phyloP scores from a whole-genome alignment of 2,888 invertebrate species.

The Hirtodrosophila trivittata region DNA sequence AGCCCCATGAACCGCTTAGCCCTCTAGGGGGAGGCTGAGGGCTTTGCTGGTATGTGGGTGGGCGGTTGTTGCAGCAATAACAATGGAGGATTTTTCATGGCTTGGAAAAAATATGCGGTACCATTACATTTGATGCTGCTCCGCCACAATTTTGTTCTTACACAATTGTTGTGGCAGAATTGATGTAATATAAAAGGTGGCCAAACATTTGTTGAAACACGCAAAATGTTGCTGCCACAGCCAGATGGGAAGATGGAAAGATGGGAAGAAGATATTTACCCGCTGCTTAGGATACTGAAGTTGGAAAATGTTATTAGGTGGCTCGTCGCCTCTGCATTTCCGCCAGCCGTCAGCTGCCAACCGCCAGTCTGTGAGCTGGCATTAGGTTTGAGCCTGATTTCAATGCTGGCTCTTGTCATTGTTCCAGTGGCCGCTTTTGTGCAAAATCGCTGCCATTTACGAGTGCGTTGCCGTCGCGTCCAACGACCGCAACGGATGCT shows the following conservation, averaged over 20 bases:
- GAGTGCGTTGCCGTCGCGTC: slow-evolving; percentile 43
- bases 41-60: background rate
- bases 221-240: slow-evolving; percentile 14
- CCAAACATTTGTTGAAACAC: slow-evolving; percentile 70
- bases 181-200: slow-evolving; percentile 67
- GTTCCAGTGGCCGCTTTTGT: slow-evolving; percentile 63
- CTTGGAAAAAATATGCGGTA: slow-evolving; percentile 56
- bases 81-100: slow-evolving; percentile 53
- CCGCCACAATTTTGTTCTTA: slow-evolving; percentile 48
- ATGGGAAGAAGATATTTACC: background rate
- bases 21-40: background rate
- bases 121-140: slow-evolving; percentile 49
- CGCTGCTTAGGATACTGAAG: slow-evolving; percentile 20
- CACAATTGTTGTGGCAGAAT: slow-evolving; percentile 53
- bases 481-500: slow-evolving; percentile 65
- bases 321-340: slow-evolving; percentile 69
- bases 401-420: slow-evolving; percentile 44
- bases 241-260: background rate
- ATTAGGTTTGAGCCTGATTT: slow-evolving; percentile 25
- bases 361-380: slow-evolving; percentile 12
- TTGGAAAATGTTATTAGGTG: slow-evolving; percentile 75
- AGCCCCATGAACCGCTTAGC: slow-evolving; percentile 38
- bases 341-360: slow-evolving; percentile 22
- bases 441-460: slow-evolving; percentile 62
- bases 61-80: slow-evolving; percentile 38